Evolutionary conservation across 1,140 invertebrate genomes (phyloP), one percentile per base, ranked within the genome.

Genomic region (Helicoverpa zea): DNA sequence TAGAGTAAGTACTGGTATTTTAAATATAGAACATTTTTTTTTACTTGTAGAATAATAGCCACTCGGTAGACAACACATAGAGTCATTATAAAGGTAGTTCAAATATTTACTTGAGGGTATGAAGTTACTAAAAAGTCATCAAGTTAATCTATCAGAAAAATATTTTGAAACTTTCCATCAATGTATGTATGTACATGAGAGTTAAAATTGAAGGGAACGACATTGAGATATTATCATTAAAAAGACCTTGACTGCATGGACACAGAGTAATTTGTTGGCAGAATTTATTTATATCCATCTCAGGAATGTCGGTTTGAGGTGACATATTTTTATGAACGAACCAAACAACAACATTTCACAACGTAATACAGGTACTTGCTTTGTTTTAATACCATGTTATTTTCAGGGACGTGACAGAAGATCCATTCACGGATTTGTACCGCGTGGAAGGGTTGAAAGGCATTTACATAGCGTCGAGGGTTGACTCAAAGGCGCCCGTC

Each of bases 371-470:
- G 2, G 16, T 23, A 23, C n/a, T 58, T 11, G 3, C 9, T 58
- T 23, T 58, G 18, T 18, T 11, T 23, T 58, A 70, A 51, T 10
- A 30, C 2, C 16, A 43, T 43, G 16, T 35, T 9, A 18, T 29
- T 77, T 77, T 66, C 90, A 98, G 97, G 86, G 97, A 97, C 76
- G 96, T 98, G 11, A 96, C 97, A 2, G 97, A 98, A 72, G 97
- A 98, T 82, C 92, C 97, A 11, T 99, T 99, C 95, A 97, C 97
- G n/a, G 98, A 99, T 89, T 90, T 99, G 0, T 98, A 98, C 87
- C 98, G 97, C 91, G 97, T 99, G 0, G 97, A 98, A 89, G 98
- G 98, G 10, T 90, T 99, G 13, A 95, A 97, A 30, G 98, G 98
- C 4, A 97, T 99, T 74, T 99, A 98, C 91, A 98, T 99, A 81